A percentile compares a stretch with the other conserved stretches of the same genome.
Conservation (phyloP, 1,140 invertebrate species). For the Nylanderia fulva region DNA sequence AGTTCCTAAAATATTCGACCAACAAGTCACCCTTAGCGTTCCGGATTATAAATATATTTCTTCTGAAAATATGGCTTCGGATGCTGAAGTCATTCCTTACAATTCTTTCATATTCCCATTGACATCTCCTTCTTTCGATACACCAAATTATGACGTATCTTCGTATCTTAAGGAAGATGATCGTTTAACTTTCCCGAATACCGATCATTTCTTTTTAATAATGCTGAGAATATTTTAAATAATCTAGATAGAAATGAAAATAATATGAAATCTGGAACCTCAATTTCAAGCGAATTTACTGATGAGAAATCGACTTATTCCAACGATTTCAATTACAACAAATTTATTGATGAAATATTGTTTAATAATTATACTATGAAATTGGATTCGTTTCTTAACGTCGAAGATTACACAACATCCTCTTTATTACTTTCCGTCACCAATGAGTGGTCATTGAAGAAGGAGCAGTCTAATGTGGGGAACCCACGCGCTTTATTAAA, state of each 20-base stretch:
- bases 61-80: not conserved
- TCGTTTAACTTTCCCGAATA: not conserved
- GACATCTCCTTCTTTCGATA: not conserved
- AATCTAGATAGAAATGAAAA: not conserved
- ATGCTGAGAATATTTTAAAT: conserved; percentile 7
- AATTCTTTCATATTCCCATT: not conserved
- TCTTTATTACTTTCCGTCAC: not conserved
- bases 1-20: not conserved
- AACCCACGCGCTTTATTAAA: conserved; percentile 12
- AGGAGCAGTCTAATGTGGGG: not conserved
- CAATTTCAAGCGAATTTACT: not conserved
- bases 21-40: not conserved
- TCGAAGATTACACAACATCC: not conserved
- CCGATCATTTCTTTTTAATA: not conserved
- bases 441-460: not conserved
- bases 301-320: not conserved
- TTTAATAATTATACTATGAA: not conserved
- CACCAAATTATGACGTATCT: not conserved
- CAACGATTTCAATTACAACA: conserved; percentile 12
- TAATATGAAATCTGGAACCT: not conserved
- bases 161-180: not conserved
- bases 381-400: not conserved
- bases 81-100: not conserved
- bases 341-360: not conserved
- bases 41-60: not conserved